Percentiles rank a stretch among this genome's conserved stretches.
These are phyloP conservation scores for Columba janthina DNA, from an alignment of 2,113 vertebrate genomes.

Conservation along the genomic window DNA sequence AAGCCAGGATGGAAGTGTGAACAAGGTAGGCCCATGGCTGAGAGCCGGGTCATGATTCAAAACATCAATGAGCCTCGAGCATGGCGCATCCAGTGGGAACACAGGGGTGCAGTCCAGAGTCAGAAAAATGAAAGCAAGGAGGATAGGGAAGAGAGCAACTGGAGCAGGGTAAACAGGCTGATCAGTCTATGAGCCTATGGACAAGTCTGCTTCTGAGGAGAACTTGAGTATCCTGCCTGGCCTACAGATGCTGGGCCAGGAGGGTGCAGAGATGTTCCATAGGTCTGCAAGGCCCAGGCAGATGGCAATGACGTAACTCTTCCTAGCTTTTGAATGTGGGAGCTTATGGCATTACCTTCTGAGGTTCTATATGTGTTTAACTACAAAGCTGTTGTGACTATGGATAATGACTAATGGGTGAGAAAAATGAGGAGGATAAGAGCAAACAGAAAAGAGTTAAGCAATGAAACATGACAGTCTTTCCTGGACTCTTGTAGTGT, in stretches of 20 bases:
- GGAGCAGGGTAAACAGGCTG: not conserved
- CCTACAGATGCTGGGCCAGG: not conserved
- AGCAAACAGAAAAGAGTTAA: not conserved
- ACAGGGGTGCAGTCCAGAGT: not conserved
- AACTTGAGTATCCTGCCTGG: not conserved
- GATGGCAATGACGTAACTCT: not conserved
- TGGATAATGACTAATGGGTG: not conserved
- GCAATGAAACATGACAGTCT: not conserved
- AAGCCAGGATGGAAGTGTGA: not conserved
- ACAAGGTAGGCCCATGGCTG: not conserved
- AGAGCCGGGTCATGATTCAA: not conserved
- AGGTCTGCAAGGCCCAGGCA: not conserved
- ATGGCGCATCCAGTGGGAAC: not conserved
- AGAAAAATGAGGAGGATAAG: not conserved
- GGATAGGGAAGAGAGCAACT: rapidly evolving
- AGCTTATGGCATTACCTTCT: not conserved
- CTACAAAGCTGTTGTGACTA: not conserved
- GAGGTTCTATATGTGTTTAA: not conserved
- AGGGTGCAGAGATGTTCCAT: not conserved
- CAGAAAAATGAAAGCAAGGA: not conserved
- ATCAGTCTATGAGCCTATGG: rapidly evolving
- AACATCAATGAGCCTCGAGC: not conserved
- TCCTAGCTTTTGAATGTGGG: not conserved
- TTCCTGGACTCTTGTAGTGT: not conserved
- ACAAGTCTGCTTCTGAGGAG: not conserved